Conservation (phyloP, 2,113 vertebrate species). For the Mesembrinibis cayennensis region DNA sequence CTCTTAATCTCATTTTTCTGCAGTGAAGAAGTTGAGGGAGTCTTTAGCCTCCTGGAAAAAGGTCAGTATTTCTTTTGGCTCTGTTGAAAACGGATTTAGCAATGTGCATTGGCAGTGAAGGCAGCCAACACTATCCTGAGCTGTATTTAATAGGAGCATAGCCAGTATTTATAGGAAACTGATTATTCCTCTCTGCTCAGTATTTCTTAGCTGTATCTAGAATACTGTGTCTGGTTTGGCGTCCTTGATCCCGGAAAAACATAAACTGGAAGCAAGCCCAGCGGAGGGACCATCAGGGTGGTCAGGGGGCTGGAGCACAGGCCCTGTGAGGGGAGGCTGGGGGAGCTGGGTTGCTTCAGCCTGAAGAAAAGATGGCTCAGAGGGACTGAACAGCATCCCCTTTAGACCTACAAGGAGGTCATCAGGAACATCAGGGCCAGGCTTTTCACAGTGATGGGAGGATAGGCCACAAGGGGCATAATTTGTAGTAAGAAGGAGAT, state of each 20-base stretch:
- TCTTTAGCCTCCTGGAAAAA: neutral
- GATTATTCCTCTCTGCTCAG: neutral
- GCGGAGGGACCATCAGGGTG: accelerated
- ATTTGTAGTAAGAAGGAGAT: neutral
- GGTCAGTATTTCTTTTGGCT: neutral
- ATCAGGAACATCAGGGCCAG: accelerated
- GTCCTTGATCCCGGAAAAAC: neutral
- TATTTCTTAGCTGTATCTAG: neutral
- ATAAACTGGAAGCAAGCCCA: neutral
- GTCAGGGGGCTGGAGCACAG: neutral
- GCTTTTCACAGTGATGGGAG: neutral
- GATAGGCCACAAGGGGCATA: neutral
- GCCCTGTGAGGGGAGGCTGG: neutral
- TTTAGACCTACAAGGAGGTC: neutral
- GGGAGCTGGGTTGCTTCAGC: neutral
- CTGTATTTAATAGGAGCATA: neutral
- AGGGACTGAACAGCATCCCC: neutral
- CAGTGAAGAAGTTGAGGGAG: neutral
- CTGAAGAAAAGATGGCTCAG: neutral
- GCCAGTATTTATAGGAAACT: neutral
- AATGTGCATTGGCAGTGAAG: neutral
- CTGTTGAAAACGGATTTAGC: neutral
- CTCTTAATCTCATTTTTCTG: neutral
- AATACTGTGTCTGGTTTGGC: neutral
- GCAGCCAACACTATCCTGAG: neutral